Percentiles rank a stretch among this genome's conserved stretches.
Conservation (phyloP, 2,888 invertebrate species). For the Nycteola revayana region DNA sequence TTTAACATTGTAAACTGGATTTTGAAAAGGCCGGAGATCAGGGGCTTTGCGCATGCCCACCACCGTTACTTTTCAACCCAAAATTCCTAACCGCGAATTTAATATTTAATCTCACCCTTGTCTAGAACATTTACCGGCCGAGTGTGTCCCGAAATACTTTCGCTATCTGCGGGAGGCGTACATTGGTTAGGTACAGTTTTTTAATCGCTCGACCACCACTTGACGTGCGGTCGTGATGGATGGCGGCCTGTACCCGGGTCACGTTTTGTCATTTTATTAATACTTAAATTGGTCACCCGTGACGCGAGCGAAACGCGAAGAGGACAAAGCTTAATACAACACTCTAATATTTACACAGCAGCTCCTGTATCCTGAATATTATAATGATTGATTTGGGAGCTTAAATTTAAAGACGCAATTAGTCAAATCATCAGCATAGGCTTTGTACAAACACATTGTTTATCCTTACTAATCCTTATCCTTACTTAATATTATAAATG, state of each 20-base stretch:
- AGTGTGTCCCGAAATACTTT: slow-evolving; percentile 68
- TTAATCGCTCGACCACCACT: slow-evolving; percentile 75
- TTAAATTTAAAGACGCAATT: too few relatives aligned
- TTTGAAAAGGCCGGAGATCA: slow-evolving; percentile 55
- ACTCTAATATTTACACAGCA: slow-evolving; percentile 40
- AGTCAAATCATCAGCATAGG: too few relatives aligned
- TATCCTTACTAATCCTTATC: too few relatives aligned
- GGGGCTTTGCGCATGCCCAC: slow-evolving; percentile 58
- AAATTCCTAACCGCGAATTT: slow-evolving; percentile 79
- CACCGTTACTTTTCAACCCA: slow-evolving; percentile 69
- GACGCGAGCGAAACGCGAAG: slow-evolving; percentile 63
- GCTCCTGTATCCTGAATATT: slow-evolving; percentile 26
- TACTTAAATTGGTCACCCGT: slow-evolving; percentile 78
- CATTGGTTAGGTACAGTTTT: slow-evolving; percentile 68
- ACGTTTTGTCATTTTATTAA: slow-evolving; percentile 82
- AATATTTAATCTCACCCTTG: slow-evolving; percentile 81
- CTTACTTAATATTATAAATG: too few relatives aligned
- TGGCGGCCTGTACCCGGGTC: slow-evolving; percentile 63
- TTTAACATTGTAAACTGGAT: slow-evolving; percentile 63
- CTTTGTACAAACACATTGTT: too few relatives aligned
- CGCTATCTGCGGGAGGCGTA: slow-evolving; percentile 48
- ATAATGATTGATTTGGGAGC: background rate
- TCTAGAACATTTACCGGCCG: slow-evolving; percentile 76
- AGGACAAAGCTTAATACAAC: slow-evolving; percentile 47
- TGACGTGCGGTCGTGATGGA: slow-evolving; percentile 76